Conservation (phyloP, 2,797 vertebrate species). For the Taeniopygia guttata region DNA sequence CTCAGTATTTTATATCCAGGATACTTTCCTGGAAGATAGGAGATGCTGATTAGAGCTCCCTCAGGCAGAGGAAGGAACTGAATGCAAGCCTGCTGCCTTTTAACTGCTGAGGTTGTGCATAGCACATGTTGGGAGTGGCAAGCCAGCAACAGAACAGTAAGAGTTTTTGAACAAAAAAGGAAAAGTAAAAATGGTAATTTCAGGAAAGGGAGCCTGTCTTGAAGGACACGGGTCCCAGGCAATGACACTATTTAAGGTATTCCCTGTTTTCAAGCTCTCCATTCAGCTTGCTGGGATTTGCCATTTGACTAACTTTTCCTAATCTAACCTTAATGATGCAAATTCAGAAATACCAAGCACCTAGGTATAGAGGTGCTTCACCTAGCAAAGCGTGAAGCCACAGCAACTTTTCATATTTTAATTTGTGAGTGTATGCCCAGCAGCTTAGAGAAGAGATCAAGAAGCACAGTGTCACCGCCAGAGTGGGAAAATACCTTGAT, state of each 20-base stretch:
- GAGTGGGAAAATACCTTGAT: not conserved
- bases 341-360: not conserved
- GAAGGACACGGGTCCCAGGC: not conserved
- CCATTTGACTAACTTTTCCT: not conserved
- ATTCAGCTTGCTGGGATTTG: not conserved
- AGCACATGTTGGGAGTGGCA: not conserved
- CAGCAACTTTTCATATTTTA: not conserved
- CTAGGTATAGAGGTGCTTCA: no score
- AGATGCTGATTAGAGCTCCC: conserved; percentile 47
- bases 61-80: conserved; percentile 44
- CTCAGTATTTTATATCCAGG: conserved; percentile 54
- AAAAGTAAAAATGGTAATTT: not conserved
- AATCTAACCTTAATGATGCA: not conserved
- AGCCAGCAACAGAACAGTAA: not conserved
- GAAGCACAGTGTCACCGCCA: not conserved
- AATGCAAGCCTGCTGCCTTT: not conserved
- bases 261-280: not conserved
- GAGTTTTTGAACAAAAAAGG: not conserved
- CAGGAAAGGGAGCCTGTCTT: not conserved
- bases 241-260: not conserved
- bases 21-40: conserved; percentile 52
- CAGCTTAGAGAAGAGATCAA: not conserved
- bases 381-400: not conserved
- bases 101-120: conserved; percentile 56
- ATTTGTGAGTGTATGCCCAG: not conserved